These are phyloP conservation scores for Drosophila ustulata DNA, from an alignment of 2,888 invertebrate species.

Conservation along the genomic window DNA sequence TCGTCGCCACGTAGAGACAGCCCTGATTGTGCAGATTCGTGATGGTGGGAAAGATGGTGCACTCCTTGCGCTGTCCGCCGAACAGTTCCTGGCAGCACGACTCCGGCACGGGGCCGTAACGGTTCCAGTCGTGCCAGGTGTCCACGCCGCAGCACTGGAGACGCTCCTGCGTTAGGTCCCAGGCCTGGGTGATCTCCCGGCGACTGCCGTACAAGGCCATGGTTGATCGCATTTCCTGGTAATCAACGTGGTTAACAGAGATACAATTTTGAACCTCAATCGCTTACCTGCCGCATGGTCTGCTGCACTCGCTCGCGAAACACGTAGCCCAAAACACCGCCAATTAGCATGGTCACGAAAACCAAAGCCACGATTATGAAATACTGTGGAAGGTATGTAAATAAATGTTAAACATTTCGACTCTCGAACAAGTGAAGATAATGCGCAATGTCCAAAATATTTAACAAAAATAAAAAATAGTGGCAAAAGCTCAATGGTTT, in stretches of 20 bases:
- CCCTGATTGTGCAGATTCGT: constrained; percentile 88
- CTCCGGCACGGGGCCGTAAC: constrained; percentile 89
- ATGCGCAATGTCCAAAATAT: neutral
- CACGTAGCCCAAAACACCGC: constrained; percentile 95
- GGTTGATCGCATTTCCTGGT: constrained; percentile 90
- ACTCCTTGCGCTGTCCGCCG: constrained; percentile 85
- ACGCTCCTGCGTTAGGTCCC: constrained; percentile 95
- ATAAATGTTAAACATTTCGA: constrained; percentile 27
- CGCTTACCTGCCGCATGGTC: constrained; percentile 88
- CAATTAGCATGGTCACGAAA: constrained; percentile 95
- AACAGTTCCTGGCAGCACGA: constrained; percentile 91
- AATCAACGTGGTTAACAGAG: neutral
- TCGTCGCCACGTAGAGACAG: constrained; percentile 90
- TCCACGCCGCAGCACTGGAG: constrained; percentile 94
- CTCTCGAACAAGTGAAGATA: constrained; percentile 1
- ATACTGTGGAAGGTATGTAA: constrained; percentile 87
- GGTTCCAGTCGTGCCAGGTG: constrained; percentile 91
- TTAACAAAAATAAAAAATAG: constrained; percentile 1
- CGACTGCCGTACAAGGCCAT: constrained; percentile 90
- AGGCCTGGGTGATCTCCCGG: constrained; percentile 90
- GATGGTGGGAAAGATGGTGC: constrained; percentile 82
- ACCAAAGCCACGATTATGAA: constrained; percentile 95
- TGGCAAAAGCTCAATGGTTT: constrained; percentile 8
- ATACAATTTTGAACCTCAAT: neutral
- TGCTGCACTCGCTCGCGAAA: constrained; percentile 93